These are phyloP conservation scores for Tanypteryx hageni DNA, from an alignment of 2,888 invertebrate species.

Conservation along the genomic window DNA sequence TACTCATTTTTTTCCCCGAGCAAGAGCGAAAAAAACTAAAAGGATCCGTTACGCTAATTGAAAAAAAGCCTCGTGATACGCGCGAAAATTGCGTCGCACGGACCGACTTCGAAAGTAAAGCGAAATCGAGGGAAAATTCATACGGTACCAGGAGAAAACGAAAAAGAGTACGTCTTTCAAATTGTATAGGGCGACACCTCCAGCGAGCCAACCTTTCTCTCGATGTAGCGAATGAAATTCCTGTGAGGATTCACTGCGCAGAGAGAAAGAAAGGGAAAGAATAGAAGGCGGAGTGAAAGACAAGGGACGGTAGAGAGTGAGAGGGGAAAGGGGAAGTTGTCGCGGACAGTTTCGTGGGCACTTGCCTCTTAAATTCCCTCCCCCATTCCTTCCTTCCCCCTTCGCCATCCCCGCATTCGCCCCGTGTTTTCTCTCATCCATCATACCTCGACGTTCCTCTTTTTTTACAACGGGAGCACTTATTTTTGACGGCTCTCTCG, in stretches of 20 bases:
- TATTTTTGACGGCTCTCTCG: slow-evolving; percentile 9
- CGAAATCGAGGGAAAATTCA: too few relatives aligned
- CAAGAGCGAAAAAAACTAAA: too few relatives aligned
- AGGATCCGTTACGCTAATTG: too few relatives aligned
- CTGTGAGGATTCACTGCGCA: neutral
- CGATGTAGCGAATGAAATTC: neutral
- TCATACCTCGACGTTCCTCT: neutral
- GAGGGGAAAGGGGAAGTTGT: neutral
- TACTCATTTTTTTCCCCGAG: too few relatives aligned
- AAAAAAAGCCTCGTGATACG: too few relatives aligned
- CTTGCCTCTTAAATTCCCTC: neutral
- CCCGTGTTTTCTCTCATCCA: neutral
- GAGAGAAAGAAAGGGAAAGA: neutral
- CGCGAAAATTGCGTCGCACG: too few relatives aligned
- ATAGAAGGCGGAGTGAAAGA: neutral
- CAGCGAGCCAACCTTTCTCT: too few relatives aligned
- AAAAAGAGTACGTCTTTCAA: too few relatives aligned
- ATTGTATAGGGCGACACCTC: too few relatives aligned
- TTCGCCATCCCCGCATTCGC: neutral
- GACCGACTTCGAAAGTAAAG: too few relatives aligned
- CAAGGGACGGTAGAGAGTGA: neutral
- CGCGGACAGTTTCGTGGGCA: neutral
- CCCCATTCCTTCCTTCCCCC: neutral
- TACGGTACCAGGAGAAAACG: too few relatives aligned
- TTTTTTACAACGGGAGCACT: neutral